Base-by-base conservation (phyloP, 2,888 invertebrate species). In the Litoditis marina region DNA sequence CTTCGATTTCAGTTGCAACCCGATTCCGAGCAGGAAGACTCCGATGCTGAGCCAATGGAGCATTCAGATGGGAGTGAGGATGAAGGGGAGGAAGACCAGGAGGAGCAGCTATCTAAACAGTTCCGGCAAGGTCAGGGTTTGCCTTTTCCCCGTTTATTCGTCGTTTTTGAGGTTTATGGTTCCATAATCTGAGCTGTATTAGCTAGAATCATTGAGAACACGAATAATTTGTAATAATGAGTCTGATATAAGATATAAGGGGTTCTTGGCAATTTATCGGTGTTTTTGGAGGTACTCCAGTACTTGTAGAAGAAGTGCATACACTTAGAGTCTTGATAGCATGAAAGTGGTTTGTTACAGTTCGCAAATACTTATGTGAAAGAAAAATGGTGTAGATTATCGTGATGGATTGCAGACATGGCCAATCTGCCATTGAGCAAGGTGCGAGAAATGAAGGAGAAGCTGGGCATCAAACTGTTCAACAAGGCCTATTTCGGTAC, bases 401-500 rank as follows among this genome's bases (percentile, higher is more conserved):
- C 36, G 7, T 34, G 22, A 7, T 34, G n/a, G 22, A 19, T 34
- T 72, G 22, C 32, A 72, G 76, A 77, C 50, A 70, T 78, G 39
- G 55, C 76, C 2, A 54, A 68, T 25, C 63, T 78, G 63, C 77
- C 78, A 4, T 54, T 78, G n/a, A 69, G 66, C 27, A 72, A 77
- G 54, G 74, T 78, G 46, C 57, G 63, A 22, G 75, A 69, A 47
- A 61, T 77, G 65, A 74, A 75, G 42, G 69, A 74, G 39, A 76
- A 75, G 42, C 47, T 78, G 11, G 78, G 78, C 5, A 67, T 78
- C 39, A 76, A 77, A 39, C 62, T 78, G 4, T 78, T 78, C 66
- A 70, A 77, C 59, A 76, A 78, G 49, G 66, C 73, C 16, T 76
- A 69, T 57, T 73, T 71, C 47, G 69, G 71, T 22, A 54, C 54